phyloP scores from a whole-genome alignment of 30 jellyfish, hydroid and myxozoan species.

The Morbakka virulenta region DNA sequence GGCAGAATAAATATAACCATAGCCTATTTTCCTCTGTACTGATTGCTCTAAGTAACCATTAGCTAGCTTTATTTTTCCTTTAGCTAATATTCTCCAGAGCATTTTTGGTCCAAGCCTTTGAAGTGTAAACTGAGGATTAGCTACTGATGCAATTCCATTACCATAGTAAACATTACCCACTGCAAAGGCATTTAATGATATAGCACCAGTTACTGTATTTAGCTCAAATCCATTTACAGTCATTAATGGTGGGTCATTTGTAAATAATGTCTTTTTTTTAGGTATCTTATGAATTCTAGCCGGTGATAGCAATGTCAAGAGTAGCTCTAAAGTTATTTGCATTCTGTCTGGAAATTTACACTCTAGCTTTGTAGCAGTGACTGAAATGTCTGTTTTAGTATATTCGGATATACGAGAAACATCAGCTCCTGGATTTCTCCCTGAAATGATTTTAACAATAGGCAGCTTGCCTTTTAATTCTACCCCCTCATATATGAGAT shows the following conservation, averaged over 20 bases:
- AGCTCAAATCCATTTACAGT: neutral
- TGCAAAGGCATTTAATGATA: neutral
- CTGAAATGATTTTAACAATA: neutral
- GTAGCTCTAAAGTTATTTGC: neutral
- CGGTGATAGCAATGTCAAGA: neutral
- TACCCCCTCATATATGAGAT: neutral
- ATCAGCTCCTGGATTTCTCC: neutral
- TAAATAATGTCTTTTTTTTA: neutral
- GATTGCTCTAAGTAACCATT: neutral
- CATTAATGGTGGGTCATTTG: neutral
- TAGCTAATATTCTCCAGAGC: neutral
- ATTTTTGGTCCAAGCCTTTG: neutral
- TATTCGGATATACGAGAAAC: neutral
- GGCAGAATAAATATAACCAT: neutral
- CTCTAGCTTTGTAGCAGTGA: neutral
- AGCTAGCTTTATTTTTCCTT: neutral
- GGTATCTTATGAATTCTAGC: neutral
- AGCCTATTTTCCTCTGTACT: neutral
- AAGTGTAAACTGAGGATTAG: neutral
- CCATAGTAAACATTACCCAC: neutral
- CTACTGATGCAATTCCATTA: neutral
- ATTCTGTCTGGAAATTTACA: neutral
- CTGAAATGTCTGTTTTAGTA: neutral
- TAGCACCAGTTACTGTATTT: neutral
- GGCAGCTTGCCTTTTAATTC: neutral